Evolutionary conservation across 2,888 invertebrate genomes (phyloP), one percentile per base, ranked within the genome.

Genomic region (Mesoligia furuncula): DNA sequence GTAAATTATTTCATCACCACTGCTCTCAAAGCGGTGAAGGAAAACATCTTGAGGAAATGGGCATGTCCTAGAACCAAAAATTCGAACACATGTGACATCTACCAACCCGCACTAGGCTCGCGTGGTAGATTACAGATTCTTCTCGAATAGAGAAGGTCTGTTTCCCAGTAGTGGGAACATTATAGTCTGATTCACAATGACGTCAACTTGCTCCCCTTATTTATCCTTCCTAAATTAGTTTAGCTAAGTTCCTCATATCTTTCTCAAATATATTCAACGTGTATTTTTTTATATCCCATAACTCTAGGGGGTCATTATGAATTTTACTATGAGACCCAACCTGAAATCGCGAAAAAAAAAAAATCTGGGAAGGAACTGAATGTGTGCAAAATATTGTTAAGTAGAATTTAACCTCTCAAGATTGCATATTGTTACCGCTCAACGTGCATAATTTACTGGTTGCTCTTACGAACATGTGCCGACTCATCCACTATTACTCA

Each of bases 401-500:
- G 15, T 64, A 54, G 13, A 61, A 66, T 39, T 57, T n/a, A 39
- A 62, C 15, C 24, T 48, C 45, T 17, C 1, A 68, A 59, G n/a
- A 75, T 51, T 51, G 7, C 24, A 62, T 39, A 24, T 5, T 66
- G 11, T 42, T 36, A 51, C 70, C 15, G 36, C 70, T 57, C 48
- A 39, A 36, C 54, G 66, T 24, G 2, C 48, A 66, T 57, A 61
- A 73, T 67, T 67, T 36, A 68, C 24, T n/a, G 65, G 11, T 68
- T 51, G 31, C 48, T 62, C 39, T 70, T 51, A 17, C 24, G 7
- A 31, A 31, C 57, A 45, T 73, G 11, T 64, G 62, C 27, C 54
- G 24, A 74, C 31, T 54, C 65, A 59, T n/a, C 20, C 8, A 64
- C 15, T 20, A 36, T 71, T 57, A 82, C n/a, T 78, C 64, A 85